Evolutionary conservation across 2,888 invertebrate species (phyloP).

Genomic region (Pristionchus maxplancki): DNA sequence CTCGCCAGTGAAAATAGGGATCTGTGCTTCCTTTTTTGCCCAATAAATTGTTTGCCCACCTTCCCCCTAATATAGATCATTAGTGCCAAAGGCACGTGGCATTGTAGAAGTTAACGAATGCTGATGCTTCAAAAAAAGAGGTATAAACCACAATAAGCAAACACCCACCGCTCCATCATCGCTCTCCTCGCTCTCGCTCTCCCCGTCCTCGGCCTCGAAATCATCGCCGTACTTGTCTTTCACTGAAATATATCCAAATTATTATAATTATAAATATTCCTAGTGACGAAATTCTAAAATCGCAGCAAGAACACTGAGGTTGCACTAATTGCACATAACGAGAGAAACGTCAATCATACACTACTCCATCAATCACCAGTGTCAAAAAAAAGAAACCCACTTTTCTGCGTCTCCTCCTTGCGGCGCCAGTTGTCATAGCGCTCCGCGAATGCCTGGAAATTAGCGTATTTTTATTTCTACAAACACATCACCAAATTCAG

Average conservation of each 20-base stretch:
- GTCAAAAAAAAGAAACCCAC: slow-evolving; percentile 66
- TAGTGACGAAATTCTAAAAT: too few species aligned
- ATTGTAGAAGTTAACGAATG: too few species aligned
- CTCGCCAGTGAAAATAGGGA: neutral
- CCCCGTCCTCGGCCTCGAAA: slow-evolving; percentile 78
- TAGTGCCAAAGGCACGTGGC: too few species aligned
- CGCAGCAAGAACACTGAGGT: slow-evolving; percentile 64
- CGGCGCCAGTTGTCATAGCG: slow-evolving; percentile 89
- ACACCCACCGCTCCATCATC: slow-evolving; percentile 79
- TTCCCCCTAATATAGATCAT: too few species aligned
- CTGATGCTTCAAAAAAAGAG: too few species aligned
- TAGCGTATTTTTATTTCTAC: neutral
- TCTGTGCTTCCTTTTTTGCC: too few species aligned
- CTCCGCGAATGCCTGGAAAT: slow-evolving; percentile 86
- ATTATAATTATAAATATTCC: too few species aligned
- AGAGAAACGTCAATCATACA: neutral
- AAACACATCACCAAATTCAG: neutral
- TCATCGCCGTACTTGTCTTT: slow-evolving; percentile 75
- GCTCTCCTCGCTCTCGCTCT: slow-evolving; percentile 78
- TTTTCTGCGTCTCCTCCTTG: slow-evolving; percentile 87
- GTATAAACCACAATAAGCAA: too few species aligned
- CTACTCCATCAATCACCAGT: neutral
- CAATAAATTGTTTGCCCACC: too few species aligned
- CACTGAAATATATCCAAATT: too few species aligned
- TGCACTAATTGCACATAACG: neutral